Percentiles rank a stretch among this genome's conserved stretches.
These are phyloP conservation scores for Fregata magnificens DNA, from an alignment of 2,113 vertebrate genomes.

Conservation along the genomic window DNA sequence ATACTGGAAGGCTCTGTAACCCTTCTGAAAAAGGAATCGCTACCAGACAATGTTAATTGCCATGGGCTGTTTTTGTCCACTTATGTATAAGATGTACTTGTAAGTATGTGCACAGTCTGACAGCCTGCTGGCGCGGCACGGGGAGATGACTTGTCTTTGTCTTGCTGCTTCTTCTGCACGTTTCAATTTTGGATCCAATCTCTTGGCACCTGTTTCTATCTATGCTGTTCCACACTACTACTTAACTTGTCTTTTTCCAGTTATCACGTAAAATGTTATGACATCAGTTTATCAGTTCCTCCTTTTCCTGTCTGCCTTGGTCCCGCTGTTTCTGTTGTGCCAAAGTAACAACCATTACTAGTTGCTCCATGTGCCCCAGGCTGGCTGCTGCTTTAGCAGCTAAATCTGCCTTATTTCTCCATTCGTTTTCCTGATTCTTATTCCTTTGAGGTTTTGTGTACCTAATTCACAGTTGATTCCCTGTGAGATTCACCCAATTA, in stretches of 20 bases:
- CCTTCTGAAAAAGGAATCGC: not conserved
- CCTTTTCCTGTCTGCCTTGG: not conserved
- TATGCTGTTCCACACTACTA: not conserved
- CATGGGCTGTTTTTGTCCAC: not conserved
- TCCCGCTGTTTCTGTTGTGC: not conserved
- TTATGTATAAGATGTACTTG: not conserved
- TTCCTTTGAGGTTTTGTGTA: not conserved
- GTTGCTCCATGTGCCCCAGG: not conserved
- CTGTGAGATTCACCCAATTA: not conserved
- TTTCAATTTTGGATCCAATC: not conserved
- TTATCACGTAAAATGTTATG: not conserved
- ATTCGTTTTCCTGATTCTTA: not conserved
- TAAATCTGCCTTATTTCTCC: not conserved
- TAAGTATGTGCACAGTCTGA: not conserved
- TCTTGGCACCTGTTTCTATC: not conserved
- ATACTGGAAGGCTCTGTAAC: not conserved
- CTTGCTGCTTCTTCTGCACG: not conserved
- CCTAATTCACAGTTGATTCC: not conserved
- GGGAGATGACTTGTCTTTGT: not conserved
- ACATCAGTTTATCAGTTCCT: not conserved
- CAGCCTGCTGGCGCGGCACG: fast-evolving
- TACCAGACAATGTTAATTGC: not conserved
- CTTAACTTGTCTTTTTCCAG: not conserved
- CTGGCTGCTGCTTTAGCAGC: not conserved
- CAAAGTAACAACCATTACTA: not conserved